Conservation (phyloP, 2,797 vertebrate genomes). For the Saxicola maurus region DNA sequence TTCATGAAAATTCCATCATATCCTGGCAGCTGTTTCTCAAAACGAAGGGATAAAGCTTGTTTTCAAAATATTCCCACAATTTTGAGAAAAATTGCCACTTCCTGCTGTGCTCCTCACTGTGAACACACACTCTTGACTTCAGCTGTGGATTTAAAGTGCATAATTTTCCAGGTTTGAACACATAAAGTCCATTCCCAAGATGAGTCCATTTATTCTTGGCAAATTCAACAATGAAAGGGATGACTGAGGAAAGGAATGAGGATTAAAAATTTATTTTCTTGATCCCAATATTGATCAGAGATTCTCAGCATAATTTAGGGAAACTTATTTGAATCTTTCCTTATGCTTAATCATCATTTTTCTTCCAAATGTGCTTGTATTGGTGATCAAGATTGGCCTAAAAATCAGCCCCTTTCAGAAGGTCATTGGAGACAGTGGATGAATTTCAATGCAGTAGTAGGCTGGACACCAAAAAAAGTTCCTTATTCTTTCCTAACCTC, state of each 20-base stretch:
- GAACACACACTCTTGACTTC: not conserved
- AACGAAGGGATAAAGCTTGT: not conserved
- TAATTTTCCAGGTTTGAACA: not conserved
- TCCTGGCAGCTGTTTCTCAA: not conserved
- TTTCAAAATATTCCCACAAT: not conserved
- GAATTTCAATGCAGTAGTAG: not conserved
- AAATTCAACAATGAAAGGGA: not conserved
- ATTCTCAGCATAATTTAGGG: not conserved
- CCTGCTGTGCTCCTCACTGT: not conserved
- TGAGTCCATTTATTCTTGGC: not conserved
- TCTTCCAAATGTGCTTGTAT: accelerated
- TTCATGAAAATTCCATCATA: not conserved
- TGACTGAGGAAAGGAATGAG: accelerated
- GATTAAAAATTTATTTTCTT: not conserved
- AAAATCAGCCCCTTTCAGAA: not conserved
- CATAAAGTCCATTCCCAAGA: not conserved
- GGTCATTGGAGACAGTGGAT: not conserved
- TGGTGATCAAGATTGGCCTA: not conserved
- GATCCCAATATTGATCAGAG: not conserved
- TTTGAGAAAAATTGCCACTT: not conserved
- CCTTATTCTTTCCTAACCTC: not conserved
- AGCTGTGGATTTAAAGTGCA: not conserved
- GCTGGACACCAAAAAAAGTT: accelerated
- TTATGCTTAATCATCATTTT: not conserved
- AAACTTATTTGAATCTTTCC: not conserved